Conservation (phyloP, 2,113 vertebrate species). For the Otis tarda region DNA sequence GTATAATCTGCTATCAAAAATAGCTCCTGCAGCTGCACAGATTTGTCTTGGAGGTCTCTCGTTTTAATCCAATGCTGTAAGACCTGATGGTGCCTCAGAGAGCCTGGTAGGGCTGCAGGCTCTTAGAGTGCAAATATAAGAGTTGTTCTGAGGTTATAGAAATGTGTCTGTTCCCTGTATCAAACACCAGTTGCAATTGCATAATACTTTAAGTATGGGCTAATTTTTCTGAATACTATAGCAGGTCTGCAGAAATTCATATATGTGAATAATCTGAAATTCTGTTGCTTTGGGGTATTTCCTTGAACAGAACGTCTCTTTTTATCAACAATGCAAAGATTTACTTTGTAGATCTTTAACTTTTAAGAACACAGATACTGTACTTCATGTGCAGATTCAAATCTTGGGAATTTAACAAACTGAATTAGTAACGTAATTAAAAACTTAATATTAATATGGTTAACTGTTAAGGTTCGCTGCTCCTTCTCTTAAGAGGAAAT, state of each 20-base stretch:
- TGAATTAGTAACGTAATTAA: neutral
- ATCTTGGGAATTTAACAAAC: neutral
- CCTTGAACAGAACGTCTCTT: neutral
- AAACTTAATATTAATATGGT: neutral
- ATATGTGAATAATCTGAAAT: neutral
- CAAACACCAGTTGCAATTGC: neutral
- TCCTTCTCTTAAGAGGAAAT: neutral
- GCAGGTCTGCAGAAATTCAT: neutral
- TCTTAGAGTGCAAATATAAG: neutral
- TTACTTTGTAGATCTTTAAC: neutral
- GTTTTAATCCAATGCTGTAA: neutral
- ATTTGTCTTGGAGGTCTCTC: neutral
- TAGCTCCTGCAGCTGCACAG: neutral
- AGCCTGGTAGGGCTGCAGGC: neutral
- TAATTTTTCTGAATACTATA: neutral
- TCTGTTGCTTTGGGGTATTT: neutral
- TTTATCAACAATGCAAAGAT: neutral
- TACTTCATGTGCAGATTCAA: neutral
- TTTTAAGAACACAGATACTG: neutral
- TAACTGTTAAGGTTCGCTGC: neutral
- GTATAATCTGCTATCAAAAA: neutral
- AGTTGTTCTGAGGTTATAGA: neutral
- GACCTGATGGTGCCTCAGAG: neutral
- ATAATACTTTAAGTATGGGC: neutral
- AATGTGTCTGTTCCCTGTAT: neutral